Evolutionary conservation across 2,113 vertebrate genomes (phyloP).

Genomic region (Arenaria interpres): DNA sequence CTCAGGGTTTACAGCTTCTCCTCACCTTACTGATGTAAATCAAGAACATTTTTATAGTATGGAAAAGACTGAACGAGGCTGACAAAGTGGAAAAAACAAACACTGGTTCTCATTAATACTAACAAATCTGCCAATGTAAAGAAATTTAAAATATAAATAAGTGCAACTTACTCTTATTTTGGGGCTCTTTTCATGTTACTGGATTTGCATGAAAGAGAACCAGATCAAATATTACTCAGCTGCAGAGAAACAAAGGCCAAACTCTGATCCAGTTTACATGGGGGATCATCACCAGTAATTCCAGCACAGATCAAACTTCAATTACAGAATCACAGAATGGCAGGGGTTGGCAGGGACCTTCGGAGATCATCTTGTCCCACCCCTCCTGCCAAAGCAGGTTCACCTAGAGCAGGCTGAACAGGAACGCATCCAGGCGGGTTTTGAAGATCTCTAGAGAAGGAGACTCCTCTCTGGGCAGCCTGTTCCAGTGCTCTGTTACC

Average conservation of each 20-base stretch:
- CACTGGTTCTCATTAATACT: background rate
- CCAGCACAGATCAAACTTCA: background rate
- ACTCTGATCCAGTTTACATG: constrained; percentile 4
- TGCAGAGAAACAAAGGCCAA: background rate
- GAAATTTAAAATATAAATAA: background rate
- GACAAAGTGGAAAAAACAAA: background rate
- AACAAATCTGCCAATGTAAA: background rate
- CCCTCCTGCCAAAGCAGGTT: too few relatives aligned
- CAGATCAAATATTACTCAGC: constrained; percentile 23
- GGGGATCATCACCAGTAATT: background rate
- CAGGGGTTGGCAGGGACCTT: background rate
- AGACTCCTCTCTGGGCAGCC: background rate
- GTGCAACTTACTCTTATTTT: constrained; percentile 33
- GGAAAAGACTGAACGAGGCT: background rate
- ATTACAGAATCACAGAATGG: background rate
- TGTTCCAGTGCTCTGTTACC: background rate
- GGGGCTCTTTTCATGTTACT: constrained; percentile 42
- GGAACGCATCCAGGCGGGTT: too few relatives aligned
- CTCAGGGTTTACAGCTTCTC: background rate
- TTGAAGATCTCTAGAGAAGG: background rate
- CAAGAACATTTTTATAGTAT: background rate
- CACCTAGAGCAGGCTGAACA: too few relatives aligned
- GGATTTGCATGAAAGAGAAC: constrained; percentile 45
- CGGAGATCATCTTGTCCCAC: background rate
- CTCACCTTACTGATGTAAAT: background rate